Conservation (phyloP, 2,888 invertebrate genomes). For the Druceiella hillmani region DNA sequence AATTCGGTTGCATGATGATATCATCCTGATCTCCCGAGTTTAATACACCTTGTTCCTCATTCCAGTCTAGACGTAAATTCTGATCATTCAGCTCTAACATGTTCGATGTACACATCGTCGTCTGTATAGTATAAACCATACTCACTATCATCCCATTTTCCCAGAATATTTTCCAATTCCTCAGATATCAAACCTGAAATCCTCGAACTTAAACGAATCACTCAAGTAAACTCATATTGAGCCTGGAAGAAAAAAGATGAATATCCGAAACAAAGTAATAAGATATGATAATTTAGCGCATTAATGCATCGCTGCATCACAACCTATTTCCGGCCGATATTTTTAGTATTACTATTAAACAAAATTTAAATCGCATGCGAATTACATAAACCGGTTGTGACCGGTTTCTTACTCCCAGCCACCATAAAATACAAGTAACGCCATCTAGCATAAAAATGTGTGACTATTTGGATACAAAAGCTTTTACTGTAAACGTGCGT, state of each 20-base stretch:
- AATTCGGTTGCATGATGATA: too few species aligned
- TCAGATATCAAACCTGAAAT: neutral
- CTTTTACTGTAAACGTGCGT: too few species aligned
- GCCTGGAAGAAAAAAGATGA: conserved; percentile 10
- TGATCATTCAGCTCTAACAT: too few species aligned
- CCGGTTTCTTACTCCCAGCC: too few species aligned
- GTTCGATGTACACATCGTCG: conserved; percentile 17
- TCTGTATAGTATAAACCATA: conserved; percentile 18
- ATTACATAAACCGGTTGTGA: too few species aligned
- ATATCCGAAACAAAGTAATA: conserved; percentile 4
- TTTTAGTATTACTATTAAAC: conserved; percentile 12
- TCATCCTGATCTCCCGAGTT: too few species aligned
- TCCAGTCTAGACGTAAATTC: too few species aligned
- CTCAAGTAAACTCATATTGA: conserved; percentile 12
- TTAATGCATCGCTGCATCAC: conserved; percentile 20
- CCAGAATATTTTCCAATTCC: conserved; percentile 10
- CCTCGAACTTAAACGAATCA: too few species aligned
- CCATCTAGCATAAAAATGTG: too few species aligned
- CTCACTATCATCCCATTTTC: conserved; percentile 13
- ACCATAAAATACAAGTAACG: too few species aligned
- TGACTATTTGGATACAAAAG: too few species aligned
- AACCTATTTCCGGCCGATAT: conserved; percentile 12
- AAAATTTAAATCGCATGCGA: neutral
- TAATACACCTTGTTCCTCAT: too few species aligned
- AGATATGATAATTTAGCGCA: conserved; percentile 11